These are phyloP conservation scores for Temnothorax rugatulus DNA, from an alignment of 2,888 invertebrate genomes.

Conservation along the genomic window DNA sequence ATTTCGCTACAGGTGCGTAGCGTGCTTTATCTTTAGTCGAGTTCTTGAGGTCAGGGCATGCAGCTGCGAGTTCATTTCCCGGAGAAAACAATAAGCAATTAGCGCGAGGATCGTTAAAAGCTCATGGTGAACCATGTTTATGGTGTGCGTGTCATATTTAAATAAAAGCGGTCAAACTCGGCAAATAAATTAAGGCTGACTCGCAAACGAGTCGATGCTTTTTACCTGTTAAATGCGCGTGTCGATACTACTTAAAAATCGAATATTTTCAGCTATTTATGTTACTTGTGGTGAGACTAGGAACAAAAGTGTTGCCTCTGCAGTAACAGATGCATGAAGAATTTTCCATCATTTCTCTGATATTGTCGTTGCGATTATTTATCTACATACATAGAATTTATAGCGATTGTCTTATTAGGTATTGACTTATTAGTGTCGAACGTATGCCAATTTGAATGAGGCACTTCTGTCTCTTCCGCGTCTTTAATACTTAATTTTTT, in stretches of 20 bases:
- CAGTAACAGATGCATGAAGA: background rate
- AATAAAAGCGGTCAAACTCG: slow-evolving; percentile 7
- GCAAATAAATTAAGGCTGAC: background rate
- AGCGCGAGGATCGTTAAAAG: slow-evolving; percentile 65
- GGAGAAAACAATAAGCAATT: slow-evolving; percentile 67
- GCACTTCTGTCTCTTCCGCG: background rate
- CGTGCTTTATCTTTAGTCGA: slow-evolving; percentile 1
- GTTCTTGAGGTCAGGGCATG: slow-evolving; percentile 16
- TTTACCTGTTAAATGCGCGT: background rate
- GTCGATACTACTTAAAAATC: background rate
- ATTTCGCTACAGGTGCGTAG: background rate
- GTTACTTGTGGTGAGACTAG: background rate
- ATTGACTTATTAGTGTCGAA: background rate
- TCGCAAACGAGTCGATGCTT: background rate
- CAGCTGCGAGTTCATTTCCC: slow-evolving; percentile 40
- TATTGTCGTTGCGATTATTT: background rate
- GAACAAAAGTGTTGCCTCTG: background rate
- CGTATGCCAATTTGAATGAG: background rate
- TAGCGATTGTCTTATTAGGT: too few species aligned
- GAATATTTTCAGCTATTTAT: background rate
- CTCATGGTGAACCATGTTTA: slow-evolving; percentile 1
- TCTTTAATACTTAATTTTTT: background rate
- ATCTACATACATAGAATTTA: too few species aligned
- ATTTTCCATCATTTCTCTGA: background rate
- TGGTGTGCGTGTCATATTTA: background rate